Conservation (phyloP, 2,888 invertebrate species). For the Dione vanillae region DNA sequence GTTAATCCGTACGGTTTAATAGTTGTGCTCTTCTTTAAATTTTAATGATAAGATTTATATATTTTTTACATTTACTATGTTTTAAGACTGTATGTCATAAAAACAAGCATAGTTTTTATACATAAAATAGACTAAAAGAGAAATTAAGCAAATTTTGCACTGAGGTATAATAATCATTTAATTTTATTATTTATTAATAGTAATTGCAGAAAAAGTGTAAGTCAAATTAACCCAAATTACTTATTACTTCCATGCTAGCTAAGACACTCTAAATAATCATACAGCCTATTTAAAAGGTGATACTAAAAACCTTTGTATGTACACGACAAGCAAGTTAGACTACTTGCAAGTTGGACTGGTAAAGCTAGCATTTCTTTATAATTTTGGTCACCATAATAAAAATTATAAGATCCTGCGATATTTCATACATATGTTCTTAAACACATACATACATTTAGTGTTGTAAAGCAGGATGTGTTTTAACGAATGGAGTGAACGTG, state of each 20-base stretch:
- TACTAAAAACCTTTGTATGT: neutral
- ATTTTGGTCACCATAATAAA: slow-evolving; percentile 34
- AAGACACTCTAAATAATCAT: neutral
- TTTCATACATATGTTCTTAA: neutral
- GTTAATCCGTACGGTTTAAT: slow-evolving; percentile 37
- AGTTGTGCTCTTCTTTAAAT: neutral
- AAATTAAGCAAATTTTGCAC: no score
- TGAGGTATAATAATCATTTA: no score
- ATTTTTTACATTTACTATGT: no score
- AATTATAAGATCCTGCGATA: slow-evolving; percentile 42
- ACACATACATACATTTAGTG: slow-evolving; percentile 17
- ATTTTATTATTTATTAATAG: no score
- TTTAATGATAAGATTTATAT: no score
- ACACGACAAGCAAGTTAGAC: neutral
- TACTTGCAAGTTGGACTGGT: slow-evolving; percentile 14
- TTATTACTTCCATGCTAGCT: neutral
- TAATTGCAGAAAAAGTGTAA: no score
- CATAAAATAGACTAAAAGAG: no score
- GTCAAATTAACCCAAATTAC: no score
- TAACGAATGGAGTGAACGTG: slow-evolving; percentile 46
- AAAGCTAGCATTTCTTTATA: slow-evolving; percentile 28
- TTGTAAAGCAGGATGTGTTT: slow-evolving; percentile 44
- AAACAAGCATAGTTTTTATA: no score
- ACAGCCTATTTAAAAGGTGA: neutral
- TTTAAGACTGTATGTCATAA: no score